A percentile compares a stretch with the other conserved stretches of the same genome.
phyloP scores from a whole-genome alignment of 2,113 vertebrate species.

The Tringa solitaria region DNA sequence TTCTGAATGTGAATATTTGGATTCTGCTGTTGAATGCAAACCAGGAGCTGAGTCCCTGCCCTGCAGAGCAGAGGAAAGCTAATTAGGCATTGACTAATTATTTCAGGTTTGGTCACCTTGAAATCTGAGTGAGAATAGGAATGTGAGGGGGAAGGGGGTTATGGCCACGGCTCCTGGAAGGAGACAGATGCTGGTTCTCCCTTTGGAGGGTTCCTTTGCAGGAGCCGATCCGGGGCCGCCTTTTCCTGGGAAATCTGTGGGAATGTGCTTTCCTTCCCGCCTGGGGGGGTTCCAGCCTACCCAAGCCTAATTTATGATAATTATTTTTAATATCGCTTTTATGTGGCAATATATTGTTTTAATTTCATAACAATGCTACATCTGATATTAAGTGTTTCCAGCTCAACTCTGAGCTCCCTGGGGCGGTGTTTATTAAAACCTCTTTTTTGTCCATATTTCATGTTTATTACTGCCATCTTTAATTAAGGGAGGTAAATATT shows the following conservation, averaged over 20 bases:
- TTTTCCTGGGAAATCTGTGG: neutral
- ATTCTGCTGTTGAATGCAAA: neutral
- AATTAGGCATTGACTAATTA: neutral
- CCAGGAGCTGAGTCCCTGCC: neutral
- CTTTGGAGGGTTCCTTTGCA: accelerated
- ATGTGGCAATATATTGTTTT: neutral
- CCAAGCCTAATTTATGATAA: neutral
- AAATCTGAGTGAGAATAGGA: accelerated
- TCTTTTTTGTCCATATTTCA: neutral
- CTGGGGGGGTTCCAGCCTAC: neutral
- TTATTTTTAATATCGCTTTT: slow-evolving; percentile 36
- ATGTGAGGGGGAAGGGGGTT: accelerated
- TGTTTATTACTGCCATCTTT: slow-evolving; percentile 55
- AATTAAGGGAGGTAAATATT: slow-evolving; percentile 54
- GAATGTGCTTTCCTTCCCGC: accelerated
- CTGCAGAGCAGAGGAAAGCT: neutral
- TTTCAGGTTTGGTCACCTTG: neutral
- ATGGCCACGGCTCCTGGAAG: accelerated
- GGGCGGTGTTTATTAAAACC: neutral
- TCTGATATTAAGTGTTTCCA: neutral
- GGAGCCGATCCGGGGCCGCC: neutral
- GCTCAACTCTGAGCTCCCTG: neutral
- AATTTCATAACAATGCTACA: neutral
- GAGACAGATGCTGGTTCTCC: accelerated
- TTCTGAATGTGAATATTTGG: neutral